These are phyloP conservation scores for Rotaria sp. DNA, from an alignment of 2,888 invertebrate species.

Conservation along the genomic window DNA sequence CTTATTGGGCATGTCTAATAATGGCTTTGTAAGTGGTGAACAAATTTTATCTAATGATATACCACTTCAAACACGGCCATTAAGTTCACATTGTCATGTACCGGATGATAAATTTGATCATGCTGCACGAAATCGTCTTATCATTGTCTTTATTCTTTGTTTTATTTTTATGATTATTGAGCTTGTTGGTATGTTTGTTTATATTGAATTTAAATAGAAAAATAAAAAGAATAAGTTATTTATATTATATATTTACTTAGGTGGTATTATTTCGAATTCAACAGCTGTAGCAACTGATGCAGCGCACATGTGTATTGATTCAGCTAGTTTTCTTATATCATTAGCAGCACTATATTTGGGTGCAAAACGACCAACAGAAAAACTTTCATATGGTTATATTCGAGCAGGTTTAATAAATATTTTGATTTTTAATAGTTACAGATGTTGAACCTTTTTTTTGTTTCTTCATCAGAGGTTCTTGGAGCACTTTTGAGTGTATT, in stretches of 20 bases:
- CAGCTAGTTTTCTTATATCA: constrained; percentile 95
- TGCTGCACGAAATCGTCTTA: constrained; percentile 56
- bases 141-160: constrained; percentile 79
- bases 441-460: not conserved
- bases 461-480: constrained; percentile 64
- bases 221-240: not conserved
- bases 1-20: not conserved
- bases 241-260: not conserved
- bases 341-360: constrained; percentile 82
- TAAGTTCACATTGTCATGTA: not conserved
- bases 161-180: constrained; percentile 87
- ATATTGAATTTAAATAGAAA: not conserved
- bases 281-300: constrained; percentile 87
- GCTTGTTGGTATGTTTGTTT: constrained; percentile 61
- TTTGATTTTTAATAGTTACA: not conserved
- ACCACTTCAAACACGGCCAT: not conserved
- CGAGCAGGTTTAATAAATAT: constrained; percentile 55
- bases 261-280: constrained; percentile 68
- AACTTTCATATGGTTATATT: constrained; percentile 86
- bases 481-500: constrained; percentile 91
- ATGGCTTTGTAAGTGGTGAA: not conserved
- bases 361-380: constrained; percentile 71
- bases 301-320: constrained; percentile 90
- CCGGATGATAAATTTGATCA: not conserved
- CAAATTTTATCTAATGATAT: not conserved